Conservation (phyloP, 2,888 invertebrate genomes). For the Conchocele bisecta region DNA sequence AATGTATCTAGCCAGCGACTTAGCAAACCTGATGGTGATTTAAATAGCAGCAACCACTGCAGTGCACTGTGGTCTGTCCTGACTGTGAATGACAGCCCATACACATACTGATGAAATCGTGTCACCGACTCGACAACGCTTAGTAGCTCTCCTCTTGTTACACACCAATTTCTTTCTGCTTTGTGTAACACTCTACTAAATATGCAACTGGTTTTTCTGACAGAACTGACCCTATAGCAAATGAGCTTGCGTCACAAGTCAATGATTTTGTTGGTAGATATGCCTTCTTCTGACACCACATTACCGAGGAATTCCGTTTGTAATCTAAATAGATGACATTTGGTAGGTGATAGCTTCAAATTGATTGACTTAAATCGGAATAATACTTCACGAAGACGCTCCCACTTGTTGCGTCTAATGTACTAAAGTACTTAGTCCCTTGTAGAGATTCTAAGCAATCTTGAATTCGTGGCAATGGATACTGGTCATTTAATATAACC, state of each 20-base stretch:
- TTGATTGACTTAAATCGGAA: neutral
- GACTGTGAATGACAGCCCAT: too few relatives aligned
- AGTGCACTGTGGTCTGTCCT: too few relatives aligned
- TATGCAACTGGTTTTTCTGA: constrained; percentile 37
- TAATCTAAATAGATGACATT: neutral
- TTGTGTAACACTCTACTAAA: constrained; percentile 30
- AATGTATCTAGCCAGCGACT: too few relatives aligned
- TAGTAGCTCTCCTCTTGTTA: too few relatives aligned
- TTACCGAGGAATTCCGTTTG: neutral
- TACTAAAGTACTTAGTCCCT: neutral
- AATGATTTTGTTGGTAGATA: constrained; percentile 2
- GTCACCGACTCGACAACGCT: too few relatives aligned
- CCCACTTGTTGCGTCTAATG: neutral
- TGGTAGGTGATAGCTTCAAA: neutral
- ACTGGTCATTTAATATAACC: neutral
- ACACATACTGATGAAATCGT: too few relatives aligned
- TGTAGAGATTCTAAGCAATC: neutral
- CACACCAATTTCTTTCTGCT: too few relatives aligned
- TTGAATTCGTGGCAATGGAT: neutral
- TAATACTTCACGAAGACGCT: neutral
- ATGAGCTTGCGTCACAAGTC: constrained; percentile 46
- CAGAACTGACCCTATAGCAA: constrained; percentile 37
- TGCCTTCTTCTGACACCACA: neutral
- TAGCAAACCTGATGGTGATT: too few relatives aligned
- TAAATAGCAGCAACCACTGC: too few relatives aligned